Conservation (phyloP, 2,113 vertebrate genomes). For the Egretta garzetta region DNA sequence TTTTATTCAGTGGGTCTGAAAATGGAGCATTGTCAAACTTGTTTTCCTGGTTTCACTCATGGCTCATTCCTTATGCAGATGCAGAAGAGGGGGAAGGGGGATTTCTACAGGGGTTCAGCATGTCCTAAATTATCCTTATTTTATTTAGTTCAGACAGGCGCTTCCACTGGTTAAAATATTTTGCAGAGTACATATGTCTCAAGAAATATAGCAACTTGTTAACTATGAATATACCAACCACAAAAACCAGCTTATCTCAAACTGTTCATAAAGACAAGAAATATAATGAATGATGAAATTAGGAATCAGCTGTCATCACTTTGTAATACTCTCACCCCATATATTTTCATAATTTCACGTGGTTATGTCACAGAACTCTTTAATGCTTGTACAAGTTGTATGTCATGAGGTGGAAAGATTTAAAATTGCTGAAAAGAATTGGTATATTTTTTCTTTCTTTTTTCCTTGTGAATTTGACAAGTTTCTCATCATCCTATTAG, state of each 20-base stretch:
- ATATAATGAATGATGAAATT: background rate
- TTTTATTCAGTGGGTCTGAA: background rate
- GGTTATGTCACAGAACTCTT: constrained; percentile 4
- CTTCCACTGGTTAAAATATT: background rate
- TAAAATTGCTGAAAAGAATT: background rate
- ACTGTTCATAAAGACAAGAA: constrained; percentile 1
- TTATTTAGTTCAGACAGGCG: background rate
- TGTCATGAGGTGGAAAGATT: background rate
- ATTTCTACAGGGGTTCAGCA: background rate
- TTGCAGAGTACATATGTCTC: background rate
- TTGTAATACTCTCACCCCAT: background rate
- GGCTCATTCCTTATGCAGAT: background rate
- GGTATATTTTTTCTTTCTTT: background rate
- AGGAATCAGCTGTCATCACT: constrained; percentile 19
- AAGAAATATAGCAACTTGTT: background rate
- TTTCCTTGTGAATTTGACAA: background rate
- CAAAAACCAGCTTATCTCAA: constrained; percentile 49
- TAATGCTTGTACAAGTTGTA: background rate
- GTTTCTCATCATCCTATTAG: background rate
- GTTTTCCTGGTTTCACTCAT: background rate
- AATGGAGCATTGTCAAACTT: background rate
- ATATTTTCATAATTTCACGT: background rate
- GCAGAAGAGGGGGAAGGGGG: background rate
- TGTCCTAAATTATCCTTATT: constrained; percentile 40
- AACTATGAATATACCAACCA: constrained; percentile 7